Base-by-base conservation (phyloP, 2,113 vertebrate genomes). In the Erythrocebus patas region DNA sequence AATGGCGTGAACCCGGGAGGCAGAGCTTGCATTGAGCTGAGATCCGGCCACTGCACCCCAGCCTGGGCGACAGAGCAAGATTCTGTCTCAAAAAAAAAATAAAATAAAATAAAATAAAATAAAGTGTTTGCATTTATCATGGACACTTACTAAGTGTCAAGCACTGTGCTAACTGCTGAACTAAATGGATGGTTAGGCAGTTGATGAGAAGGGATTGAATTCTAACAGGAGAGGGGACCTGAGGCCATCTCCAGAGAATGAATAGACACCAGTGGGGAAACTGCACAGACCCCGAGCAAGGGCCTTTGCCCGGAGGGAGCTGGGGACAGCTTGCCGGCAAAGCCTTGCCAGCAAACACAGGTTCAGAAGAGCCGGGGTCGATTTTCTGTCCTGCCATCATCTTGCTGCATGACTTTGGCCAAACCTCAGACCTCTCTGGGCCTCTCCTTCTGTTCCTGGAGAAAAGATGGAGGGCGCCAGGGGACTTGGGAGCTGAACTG, bases 351-450 rank as follows among this genome's bases (percentile, higher is more conserved):
- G 23, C 38, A 50, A 32, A 35, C 27, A 3, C 40, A 50, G 87
- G 72, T 6, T 86, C 16, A n/a, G 70, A 40, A 64, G 84, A 22
- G 12, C 18, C 0, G 0, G 30, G 52, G 61, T 76, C 32, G 5
- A 0, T n/a, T 48, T 64, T 43, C 50, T 45, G 14, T 57, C 48
- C 48, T 43, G 7, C 18, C 0, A 1, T 55, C 61, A 0, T 32
- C 70, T 81, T 82, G 88, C 91, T 80, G 52, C 50, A 78, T 85
- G 94, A 61, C 68, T 64, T 6, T 72, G 59, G 70, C 81, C 18
- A 50, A 82, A 38, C 68, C 43, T 43, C 12, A 3, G n/a, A 20
- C 70, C 64, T 88, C 91, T 45, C 94, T 61, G 55, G 57, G 59
- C 59, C 38, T 96, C 91, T 61, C 50, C 52, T 73, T 86, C 35